Conservation (phyloP, 2,797 vertebrate species). For the Tangara arthus region DNA sequence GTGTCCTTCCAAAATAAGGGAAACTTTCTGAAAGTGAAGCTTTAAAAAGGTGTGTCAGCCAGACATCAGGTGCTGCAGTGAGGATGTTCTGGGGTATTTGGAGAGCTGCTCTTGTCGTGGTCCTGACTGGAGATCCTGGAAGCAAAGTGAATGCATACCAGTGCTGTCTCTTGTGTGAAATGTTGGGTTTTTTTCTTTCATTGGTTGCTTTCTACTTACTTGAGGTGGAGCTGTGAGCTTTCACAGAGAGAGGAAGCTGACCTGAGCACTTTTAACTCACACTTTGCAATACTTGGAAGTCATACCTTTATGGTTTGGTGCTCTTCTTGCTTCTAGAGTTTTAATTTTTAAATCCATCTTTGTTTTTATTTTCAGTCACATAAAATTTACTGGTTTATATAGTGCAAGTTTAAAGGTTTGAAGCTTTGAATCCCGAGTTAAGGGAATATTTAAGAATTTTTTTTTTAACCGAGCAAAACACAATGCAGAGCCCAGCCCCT, state of each 20-base stretch:
- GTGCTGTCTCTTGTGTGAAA: neutral
- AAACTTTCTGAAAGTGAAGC: neutral
- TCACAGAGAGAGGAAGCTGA: neutral
- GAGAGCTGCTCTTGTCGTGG: neutral
- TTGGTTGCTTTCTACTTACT: neutral
- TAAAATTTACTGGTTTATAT: neutral
- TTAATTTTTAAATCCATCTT: neutral
- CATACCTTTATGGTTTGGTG: neutral
- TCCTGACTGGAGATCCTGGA: neutral
- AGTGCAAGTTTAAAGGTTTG: neutral
- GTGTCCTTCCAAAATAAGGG: neutral
- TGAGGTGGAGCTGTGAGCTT: neutral
- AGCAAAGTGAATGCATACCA: neutral
- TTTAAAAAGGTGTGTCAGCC: neutral
- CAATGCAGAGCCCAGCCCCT: neutral
- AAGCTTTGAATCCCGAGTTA: neutral
- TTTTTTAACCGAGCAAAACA: neutral
- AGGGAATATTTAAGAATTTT: neutral
- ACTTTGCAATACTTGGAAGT: neutral
- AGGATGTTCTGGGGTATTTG: neutral
- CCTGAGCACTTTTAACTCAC: neutral
- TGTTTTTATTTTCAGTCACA: neutral
- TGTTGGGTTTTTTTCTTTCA: accelerated
- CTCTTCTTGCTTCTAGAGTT: neutral
- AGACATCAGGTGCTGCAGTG: accelerated